Evolutionary conservation across 2,888 invertebrate species (phyloP).

Genomic region (Prenolepis imparis): DNA sequence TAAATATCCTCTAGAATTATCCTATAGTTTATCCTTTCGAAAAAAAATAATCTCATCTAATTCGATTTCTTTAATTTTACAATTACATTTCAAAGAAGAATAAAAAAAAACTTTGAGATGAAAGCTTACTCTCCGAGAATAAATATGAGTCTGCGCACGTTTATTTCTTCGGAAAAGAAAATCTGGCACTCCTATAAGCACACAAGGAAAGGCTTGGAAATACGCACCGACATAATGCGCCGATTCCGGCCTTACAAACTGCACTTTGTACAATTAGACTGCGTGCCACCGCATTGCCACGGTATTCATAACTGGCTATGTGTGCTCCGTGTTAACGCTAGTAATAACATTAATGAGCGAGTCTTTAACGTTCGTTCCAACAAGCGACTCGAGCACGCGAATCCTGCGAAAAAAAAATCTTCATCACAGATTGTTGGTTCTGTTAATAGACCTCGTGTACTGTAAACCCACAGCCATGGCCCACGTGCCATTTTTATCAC

Average conservation of each 20-base stretch:
- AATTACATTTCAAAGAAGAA: slow-evolving; percentile 9
- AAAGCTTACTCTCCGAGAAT: background rate
- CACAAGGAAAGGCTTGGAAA: background rate
- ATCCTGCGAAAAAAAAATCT: slow-evolving; percentile 48
- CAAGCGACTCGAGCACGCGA: slow-evolving; percentile 48
- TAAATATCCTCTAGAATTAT: background rate
- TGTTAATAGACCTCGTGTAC: slow-evolving; percentile 38
- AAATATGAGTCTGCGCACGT: background rate
- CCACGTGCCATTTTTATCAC: slow-evolving; percentile 30
- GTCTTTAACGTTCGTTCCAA: slow-evolving; percentile 56
- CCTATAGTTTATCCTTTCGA: background rate
- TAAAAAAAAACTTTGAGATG: background rate
- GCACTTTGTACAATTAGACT: slow-evolving; percentile 44
- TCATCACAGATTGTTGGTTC: slow-evolving; percentile 52
- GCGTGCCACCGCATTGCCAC: slow-evolving; percentile 39
- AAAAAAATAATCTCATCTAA: background rate
- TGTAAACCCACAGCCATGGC: background rate
- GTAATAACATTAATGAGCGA: slow-evolving; percentile 51
- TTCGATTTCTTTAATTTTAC: slow-evolving; percentile 5
- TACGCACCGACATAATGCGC: slow-evolving; percentile 20
- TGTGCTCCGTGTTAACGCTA: slow-evolving; percentile 45
- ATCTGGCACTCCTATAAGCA: slow-evolving; percentile 20
- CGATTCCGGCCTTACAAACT: slow-evolving; percentile 37
- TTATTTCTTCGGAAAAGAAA: background rate
- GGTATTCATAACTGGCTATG: slow-evolving; percentile 30